Evolutionary conservation across 1,140 invertebrate genomes (phyloP).

Genomic region (Sinella curviseta): DNA sequence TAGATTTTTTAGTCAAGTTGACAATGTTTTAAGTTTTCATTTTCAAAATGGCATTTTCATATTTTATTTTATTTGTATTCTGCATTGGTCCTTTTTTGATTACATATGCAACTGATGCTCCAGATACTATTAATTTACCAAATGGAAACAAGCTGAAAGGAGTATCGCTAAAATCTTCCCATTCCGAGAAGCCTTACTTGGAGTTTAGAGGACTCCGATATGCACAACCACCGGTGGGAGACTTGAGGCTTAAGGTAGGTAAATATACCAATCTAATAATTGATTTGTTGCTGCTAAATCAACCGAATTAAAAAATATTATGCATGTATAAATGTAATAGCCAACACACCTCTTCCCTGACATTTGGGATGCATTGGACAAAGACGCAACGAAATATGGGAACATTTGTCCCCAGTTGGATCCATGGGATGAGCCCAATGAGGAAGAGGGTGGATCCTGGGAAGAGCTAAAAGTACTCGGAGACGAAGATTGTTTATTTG

Average conservation of each 20-base stretch:
- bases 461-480: background rate
- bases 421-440: background rate
- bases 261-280: background rate
- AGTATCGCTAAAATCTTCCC: background rate
- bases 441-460: background rate
- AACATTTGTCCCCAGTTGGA: background rate
- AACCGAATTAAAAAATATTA: too few species aligned
- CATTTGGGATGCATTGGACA: background rate
- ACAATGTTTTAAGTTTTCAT: too few species aligned
- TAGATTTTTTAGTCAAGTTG: too few species aligned
- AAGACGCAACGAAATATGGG: background rate
- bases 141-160: background rate
- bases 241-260: background rate
- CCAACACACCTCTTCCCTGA: background rate
- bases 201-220: background rate
- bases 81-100: too few species aligned
- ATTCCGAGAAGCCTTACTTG: background rate
- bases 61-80: too few species aligned
- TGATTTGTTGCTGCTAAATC: background rate
- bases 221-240: background rate
- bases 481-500: background rate
- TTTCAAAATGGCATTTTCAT: too few species aligned
- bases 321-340: background rate
- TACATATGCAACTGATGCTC: too few species aligned
- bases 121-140: background rate